Base-by-base conservation (phyloP, 1,140 invertebrate genomes). In the Ladona fulva region DNA sequence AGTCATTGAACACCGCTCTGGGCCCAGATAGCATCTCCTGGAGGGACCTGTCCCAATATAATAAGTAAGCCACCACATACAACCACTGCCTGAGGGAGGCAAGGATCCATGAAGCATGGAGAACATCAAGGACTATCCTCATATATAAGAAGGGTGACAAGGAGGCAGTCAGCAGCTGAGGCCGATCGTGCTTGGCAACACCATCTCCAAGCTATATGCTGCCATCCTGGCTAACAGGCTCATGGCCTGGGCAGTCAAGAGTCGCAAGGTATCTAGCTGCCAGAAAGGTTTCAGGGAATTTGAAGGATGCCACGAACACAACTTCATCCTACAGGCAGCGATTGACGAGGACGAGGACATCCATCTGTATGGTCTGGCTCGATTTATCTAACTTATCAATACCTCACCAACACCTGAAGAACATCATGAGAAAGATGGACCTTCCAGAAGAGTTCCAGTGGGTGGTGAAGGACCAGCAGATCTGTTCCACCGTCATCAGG, bases 401-500 rank as follows among this genome's bases (percentile, higher is more conserved):
- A 10, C 66, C 79, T 7, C 79, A 80, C 42, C 11, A 10, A 19
- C 19, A 52, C 77, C 25, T 79, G 25, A 6, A 8, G n/a, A 22
- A 52, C 10, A 25, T 25, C 3, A 76, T 42, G 77, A 22, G 29
- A 25, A 19, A 12, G 8, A 24, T 77, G 79, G 73, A 79, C 1
- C 82, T 85, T 29, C 22, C 76, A 0, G 22, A 66, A 0, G 75
- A 80, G 0, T 77, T 84, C 0, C 0, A 24, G 11, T 29, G 16
- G 5, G 75, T 78, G 10, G 82, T 81, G 0, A 78, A 80, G 0
- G 80, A 82, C 0, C 19, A 24, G 0, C 0, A 19, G 0, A 22
- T 82, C 0, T n/a, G 29, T 0, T 76, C 81, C 25, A 77, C 83
- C 19, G 77, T 84, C 0, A 73, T 82, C 3, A 59, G 74, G 10